Base-by-base conservation (phyloP, 2,113 vertebrate species). In the Ardeotis arabs region DNA sequence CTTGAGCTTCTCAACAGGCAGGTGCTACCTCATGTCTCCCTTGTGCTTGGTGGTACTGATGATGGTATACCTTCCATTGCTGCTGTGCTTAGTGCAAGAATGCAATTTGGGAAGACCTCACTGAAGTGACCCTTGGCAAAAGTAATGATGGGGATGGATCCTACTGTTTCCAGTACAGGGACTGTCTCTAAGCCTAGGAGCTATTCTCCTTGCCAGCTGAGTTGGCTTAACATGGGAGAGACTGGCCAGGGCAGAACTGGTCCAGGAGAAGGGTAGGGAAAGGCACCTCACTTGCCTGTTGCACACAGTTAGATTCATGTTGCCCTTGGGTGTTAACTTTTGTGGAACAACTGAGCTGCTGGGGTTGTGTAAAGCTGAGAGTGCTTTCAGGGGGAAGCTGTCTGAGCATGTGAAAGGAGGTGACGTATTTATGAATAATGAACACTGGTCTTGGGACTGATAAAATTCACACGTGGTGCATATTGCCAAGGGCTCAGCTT, bases 401-500 rank as follows among this genome's bases (percentile, higher is more conserved):
- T 44, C 69, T 87, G 91, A 95, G 84, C 66, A 67, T 56, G 73
- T 95, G 96, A 22, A 27, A 67, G 60, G 80, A 93, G 56, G 60
- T 90, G 80, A 37, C 13, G 39, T 81, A 62, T 28, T 70, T 75
- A 20, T 78, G 84, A 63, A 75, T 56, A 93, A 95, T 12, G 77
- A 96, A 49, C 39, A 24, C 49, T 75, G 74, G 56, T 60, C 87
- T 62, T 64, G 87, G 84, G 87, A 58, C 81, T 93, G 91, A 44
- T 78, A 33, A 75, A 89, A 74, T 78, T 64, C 76, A 79, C 73
- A 58, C 1, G 2, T 72, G 59, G n/a, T 41, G 5, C 29, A 3
- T 28, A 4, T 53, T 73, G 91, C 77, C 64, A n/a, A 72, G 66
- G 87, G 84, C 76, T 91, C 18, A 45, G 28, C 73, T 49, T 27